Evolutionary conservation across 2,113 vertebrate species (phyloP), one percentile per base, ranked within the genome.

Genomic region (Pseudorhombus dupliciocellatus): DNA sequence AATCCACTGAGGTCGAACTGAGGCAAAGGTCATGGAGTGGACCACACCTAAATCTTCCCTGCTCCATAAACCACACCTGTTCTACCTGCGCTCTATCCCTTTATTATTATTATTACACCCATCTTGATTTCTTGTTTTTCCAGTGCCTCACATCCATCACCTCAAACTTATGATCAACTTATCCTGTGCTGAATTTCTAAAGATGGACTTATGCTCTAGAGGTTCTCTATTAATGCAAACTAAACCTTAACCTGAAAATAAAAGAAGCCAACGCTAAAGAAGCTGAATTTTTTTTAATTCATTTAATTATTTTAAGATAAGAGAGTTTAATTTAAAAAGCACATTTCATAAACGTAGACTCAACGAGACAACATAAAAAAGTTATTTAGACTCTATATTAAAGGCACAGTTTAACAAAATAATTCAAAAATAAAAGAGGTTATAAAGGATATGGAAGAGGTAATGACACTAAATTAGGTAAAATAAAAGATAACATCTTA

Each of bases 21-120:
- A 34, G 3, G 21, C 60, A 59, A 26, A 56, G 28, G 25, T 63
- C 25, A 56, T 3, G 5, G 21, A 2, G 20, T 10, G 22, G 20
- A 50, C 75, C 55, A 69, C 82, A 70, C 67, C 81, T 73, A 40
- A 66, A 70, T 31, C 74, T 31, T 56, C 10, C 52, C 59, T 24
- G 18, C 57, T 57, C 2, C 24, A 52, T 65, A 22, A 51, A 71
- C 22, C 68, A 75, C 50, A 73, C 55, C 60, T 73, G 63, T 28
- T 64, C 26, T 26, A 12, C 44, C 54, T 53, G 40, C 44, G 12
- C 0, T 30, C 24, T 26, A 10, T 44, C 55, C 4, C 2, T 52
- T 31, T 42, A 2, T 37, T 26, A 34, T 31, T 42, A 2, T 37
- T 26, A 34, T 46, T 28, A 25, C 24, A 51, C 1, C 10, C 66